Percentiles rank a stretch among this genome's conserved stretches.
These are phyloP conservation scores for Aurelia aurita complex sp. Pacific DNA, from an alignment of 30 jellyfish, hydroid and myxozoan species.

Conservation along the genomic window DNA sequence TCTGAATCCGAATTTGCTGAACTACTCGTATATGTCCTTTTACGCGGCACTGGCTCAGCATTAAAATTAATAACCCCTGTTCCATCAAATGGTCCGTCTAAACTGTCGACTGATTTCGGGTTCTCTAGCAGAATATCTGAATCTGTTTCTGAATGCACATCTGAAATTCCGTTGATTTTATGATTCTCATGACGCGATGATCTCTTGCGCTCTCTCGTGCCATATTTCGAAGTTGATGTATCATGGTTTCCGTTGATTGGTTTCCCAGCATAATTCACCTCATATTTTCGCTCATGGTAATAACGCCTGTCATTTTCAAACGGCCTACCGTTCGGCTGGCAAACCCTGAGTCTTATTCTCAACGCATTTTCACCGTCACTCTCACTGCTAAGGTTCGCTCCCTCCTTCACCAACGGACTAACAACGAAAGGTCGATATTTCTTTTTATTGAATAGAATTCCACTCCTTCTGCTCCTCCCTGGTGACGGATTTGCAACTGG, in stretches of 20 bases:
- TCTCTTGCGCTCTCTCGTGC: background rate
- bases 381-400: constrained; percentile 62
- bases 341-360: constrained; percentile 43
- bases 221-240: background rate
- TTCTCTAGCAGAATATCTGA: constrained; percentile 50
- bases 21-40: constrained; percentile 97
- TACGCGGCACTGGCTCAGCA: constrained; percentile 64
- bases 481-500: constrained; percentile 88
- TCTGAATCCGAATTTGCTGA: constrained; percentile 98
- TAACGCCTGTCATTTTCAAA: constrained; percentile 12
- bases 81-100: constrained; percentile 54
- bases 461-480: constrained; percentile 98
- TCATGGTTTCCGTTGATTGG: constrained; percentile 31
- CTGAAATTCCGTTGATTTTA: constrained; percentile 45
- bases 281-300: constrained; percentile 5
- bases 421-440: constrained; percentile 85
- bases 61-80: constrained; percentile 26
- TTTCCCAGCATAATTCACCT: background rate
- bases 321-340: constrained; percentile 63
- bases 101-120: constrained; percentile 57
- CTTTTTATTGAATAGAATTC: constrained; percentile 87
- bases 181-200: constrained; percentile 14
- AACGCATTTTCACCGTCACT: constrained; percentile 55
- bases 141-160: constrained; percentile 62
- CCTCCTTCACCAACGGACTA: constrained; percentile 77